phyloP scores from a whole-genome alignment of 2,888 invertebrate species.

The Epistrophe eligans region DNA sequence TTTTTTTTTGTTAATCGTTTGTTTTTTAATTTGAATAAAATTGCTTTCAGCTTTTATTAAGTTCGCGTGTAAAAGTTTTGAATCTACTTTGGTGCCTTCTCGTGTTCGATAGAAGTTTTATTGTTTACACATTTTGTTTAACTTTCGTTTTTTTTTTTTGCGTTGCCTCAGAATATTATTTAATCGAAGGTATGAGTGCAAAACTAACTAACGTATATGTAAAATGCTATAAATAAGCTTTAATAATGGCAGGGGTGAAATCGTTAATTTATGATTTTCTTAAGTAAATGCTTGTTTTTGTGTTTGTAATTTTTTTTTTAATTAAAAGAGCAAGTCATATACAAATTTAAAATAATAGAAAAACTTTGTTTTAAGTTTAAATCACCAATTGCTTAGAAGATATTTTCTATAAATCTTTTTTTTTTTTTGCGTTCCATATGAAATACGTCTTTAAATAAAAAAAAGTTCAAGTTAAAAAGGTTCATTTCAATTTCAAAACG shows the following conservation, averaged over 20 bases:
- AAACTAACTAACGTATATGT: neutral
- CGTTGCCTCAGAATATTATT: neutral
- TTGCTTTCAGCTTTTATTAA: constrained; percentile 45
- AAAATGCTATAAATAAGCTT: neutral
- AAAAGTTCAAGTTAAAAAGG: too few species aligned
- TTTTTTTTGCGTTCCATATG: too few species aligned
- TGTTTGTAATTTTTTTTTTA: neutral
- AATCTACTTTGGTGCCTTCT: constrained; percentile 23
- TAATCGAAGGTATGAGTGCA: neutral
- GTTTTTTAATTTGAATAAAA: constrained; percentile 62
- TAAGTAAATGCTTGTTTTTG: neutral
- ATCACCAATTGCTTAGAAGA: too few species aligned
- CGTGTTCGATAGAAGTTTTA: constrained; percentile 16
- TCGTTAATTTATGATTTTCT: neutral
- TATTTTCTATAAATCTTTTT: too few species aligned
- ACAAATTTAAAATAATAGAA: too few species aligned
- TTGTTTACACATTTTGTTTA: constrained; percentile 18
- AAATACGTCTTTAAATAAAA: too few species aligned
- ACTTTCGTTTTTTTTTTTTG: neutral
- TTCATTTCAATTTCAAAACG: too few species aligned
- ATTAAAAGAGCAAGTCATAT: too few species aligned
- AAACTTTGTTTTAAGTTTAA: too few species aligned
- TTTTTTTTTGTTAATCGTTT: constrained; percentile 9
- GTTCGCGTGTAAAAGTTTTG: constrained; percentile 51
- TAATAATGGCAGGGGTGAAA: neutral